phyloP scores from a whole-genome alignment of 2,113 vertebrate genomes.

The Chaenocephalus aceratus region DNA sequence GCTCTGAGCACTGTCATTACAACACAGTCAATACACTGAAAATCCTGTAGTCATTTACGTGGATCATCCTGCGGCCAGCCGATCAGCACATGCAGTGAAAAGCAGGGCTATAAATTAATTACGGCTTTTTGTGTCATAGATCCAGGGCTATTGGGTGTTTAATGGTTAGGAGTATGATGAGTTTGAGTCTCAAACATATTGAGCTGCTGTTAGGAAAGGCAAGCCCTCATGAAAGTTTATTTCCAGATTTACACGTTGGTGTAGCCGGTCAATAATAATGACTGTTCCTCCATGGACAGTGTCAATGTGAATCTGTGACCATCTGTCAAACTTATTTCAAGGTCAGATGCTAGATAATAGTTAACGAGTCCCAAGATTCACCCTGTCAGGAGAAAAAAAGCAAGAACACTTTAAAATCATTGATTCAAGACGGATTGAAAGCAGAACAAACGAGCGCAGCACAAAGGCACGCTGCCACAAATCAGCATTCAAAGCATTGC shows the following conservation, averaged over 20 bases:
- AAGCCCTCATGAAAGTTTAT: neutral
- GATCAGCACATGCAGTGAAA: conserved; percentile 29
- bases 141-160: conserved; percentile 24
- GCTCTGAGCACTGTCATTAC: conserved; percentile 44
- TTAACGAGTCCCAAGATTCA: conserved; percentile 20
- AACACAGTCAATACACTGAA: conserved; percentile 49
- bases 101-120: conserved; percentile 37
- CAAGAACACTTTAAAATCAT: neutral
- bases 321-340: conserved; percentile 54
- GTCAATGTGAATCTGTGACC: conserved; percentile 33
- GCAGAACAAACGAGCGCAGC: neutral
- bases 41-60: conserved; percentile 10
- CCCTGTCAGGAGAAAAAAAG: conserved; percentile 17
- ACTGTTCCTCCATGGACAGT: neutral
- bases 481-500: neutral
- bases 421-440: conserved; percentile 39
- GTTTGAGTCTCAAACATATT: conserved; percentile 8
- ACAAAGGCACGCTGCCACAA: neutral
- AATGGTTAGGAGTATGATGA: conserved; percentile 16
- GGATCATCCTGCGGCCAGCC: conserved; percentile 16
- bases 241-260: conserved; percentile 7
- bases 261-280: conserved; percentile 46
- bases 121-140: conserved; percentile 23
- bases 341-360: conserved; percentile 28
- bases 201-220: conserved; percentile 31